Evolutionary conservation across 2,888 invertebrate genomes (phyloP), one percentile per base, ranked within the genome.

Genomic region (Ctena decussata): DNA sequence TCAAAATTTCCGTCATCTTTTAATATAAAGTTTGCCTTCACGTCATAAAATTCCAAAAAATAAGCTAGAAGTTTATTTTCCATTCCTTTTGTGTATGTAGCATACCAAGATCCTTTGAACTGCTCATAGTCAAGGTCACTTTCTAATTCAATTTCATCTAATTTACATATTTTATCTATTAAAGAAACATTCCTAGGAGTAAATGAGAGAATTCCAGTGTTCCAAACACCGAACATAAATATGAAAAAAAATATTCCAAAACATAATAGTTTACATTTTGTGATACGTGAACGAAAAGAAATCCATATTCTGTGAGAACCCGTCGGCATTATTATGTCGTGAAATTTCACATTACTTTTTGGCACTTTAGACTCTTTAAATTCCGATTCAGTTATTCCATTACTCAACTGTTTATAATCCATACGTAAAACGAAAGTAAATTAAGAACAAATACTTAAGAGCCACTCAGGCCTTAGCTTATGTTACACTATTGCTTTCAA

Each of bases 51-150:
- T 32, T 87, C 85, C 69, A 87, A 72, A 11, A 83, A 37, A n/a
- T 74, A 74, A 0, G 83, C 82, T 0, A 87, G 37, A 12, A 87
- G 57, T 21, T 74, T 71, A 27, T 78, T 87, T 8, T 85, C 80
- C 49, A 85, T n/a, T 18, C 87, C 87, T 77, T 87, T 87, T 5
- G 87, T 85, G 32, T 39, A 84, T 15, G 82, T 57, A 6, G 72
- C 88, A 46, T 82, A 88, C 88, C 88, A 88, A 73, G 32, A 76
- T 2, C 88, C 88, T 0, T 77, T 32, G 32, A 88, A 88, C 39
- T 81, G 71, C n/a, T 71, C 73, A 27, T 73, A 79, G 65, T 88
- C 88, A 70, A 88, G 82, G 37, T 79, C 65, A 3, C 75, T 44
- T 39, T 88, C 81, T 27, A 88, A 53, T 27, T 78, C 75, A 65